Conservation (phyloP, 2,888 invertebrate species). For the Dynastes grantii region DNA sequence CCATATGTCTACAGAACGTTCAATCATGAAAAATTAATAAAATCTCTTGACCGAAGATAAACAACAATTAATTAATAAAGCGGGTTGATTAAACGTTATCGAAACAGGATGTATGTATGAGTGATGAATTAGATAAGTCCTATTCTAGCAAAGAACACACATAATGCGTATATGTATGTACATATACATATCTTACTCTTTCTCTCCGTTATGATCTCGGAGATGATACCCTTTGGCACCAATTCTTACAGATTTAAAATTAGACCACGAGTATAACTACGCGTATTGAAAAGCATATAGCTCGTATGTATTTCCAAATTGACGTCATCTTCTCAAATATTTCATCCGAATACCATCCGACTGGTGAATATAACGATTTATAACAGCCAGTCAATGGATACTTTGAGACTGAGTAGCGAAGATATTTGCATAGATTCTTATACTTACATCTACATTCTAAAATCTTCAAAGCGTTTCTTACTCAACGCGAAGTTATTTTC, state of each 20-base stretch:
- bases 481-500: slow-evolving; percentile 26
- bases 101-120: slow-evolving; percentile 41
- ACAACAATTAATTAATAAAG: slow-evolving; percentile 37
- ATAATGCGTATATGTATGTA: not conserved
- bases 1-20: slow-evolving; percentile 14
- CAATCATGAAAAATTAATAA: slow-evolving; percentile 14
- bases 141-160: not conserved
- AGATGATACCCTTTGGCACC: slow-evolving; percentile 45
- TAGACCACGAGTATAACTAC: slow-evolving; percentile 21
- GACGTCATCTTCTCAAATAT: slow-evolving; percentile 29
- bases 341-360: not conserved
- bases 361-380: slow-evolving; percentile 12
- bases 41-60: slow-evolving; percentile 38
- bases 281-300: slow-evolving; percentile 6
- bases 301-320: slow-evolving; percentile 18
- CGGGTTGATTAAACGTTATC: slow-evolving; percentile 30
- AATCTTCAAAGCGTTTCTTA: slow-evolving; percentile 28
- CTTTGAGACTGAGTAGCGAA: not conserved
- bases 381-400: not conserved
- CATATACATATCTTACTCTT: not conserved
- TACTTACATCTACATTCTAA: not conserved
- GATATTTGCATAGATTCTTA: slow-evolving; percentile 3
- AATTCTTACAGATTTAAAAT: slow-evolving; percentile 42
- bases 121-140: slow-evolving; percentile 39
- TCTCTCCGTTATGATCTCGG: slow-evolving; percentile 20